These are phyloP conservation scores for Borostomias antarcticus DNA, from an alignment of 2,797 vertebrate genomes.

Conservation along the genomic window DNA sequence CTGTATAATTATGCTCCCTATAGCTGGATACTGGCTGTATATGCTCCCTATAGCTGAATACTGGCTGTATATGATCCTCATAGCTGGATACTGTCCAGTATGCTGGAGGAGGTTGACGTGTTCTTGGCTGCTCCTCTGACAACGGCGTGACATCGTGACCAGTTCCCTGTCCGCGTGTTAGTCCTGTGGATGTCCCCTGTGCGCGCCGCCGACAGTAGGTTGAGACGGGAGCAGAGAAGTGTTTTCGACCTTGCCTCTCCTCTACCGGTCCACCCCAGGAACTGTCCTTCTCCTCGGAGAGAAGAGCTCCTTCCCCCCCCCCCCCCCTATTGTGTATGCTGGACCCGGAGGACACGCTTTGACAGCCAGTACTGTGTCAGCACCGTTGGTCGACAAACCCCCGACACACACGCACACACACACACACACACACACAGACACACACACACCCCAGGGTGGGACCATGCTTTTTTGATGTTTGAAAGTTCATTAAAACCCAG, in stretches of 20 bases:
- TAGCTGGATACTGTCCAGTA: too few species aligned
- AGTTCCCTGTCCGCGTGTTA: not conserved
- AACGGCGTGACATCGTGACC: not conserved
- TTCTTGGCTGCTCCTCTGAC: not conserved
- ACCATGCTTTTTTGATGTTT: slow-evolving; percentile 1
- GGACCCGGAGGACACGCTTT: slow-evolving; percentile 20
- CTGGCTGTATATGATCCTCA: too few species aligned
- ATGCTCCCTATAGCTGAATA: too few species aligned
- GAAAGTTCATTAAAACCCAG: slow-evolving; percentile 43
- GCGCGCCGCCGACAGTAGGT: not conserved
- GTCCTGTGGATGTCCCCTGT: too few species aligned
- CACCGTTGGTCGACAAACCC: not conserved
- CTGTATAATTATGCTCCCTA: too few species aligned
- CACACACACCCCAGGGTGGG: slow-evolving; percentile 10
- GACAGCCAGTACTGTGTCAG: slow-evolving; percentile 32
- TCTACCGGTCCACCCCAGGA: slow-evolving; percentile 30
- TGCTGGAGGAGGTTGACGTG: too few species aligned
- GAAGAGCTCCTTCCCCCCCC: not conserved
- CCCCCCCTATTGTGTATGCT: slow-evolving; percentile 28
- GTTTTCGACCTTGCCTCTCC: slow-evolving; percentile 40
- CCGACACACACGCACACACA: not conserved
- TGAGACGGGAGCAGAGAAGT: not conserved
- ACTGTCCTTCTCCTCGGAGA: slow-evolving; percentile 22
- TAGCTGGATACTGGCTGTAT: too few species aligned
- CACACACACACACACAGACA: not conserved